Evolutionary conservation across 2,888 invertebrate genomes (phyloP).

Genomic region (Scaptomyza caliginosa): DNA sequence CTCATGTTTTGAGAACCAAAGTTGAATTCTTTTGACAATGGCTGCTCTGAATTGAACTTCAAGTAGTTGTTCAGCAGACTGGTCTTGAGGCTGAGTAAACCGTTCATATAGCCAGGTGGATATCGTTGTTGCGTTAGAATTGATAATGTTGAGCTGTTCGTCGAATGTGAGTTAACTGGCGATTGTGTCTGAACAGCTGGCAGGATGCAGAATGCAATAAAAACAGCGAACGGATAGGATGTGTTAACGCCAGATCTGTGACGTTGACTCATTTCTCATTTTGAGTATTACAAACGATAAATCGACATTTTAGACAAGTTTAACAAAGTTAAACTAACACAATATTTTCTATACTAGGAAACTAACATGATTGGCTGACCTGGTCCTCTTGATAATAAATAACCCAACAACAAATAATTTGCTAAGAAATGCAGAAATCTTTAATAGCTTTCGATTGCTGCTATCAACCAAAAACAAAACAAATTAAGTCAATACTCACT

Average conservation of each 20-base stretch:
- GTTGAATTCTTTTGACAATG: background rate
- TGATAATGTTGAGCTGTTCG: background rate
- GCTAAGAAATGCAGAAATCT: slow-evolving; percentile 17
- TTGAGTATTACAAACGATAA: slow-evolving; percentile 11
- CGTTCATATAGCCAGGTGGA: slow-evolving; percentile 55
- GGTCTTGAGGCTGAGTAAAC: slow-evolving; percentile 60
- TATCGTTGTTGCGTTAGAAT: slow-evolving; percentile 12
- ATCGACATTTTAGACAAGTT: slow-evolving; percentile 27
- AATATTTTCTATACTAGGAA: background rate
- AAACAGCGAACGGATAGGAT: slow-evolving; percentile 8
- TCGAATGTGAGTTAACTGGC: background rate
- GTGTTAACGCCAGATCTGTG: slow-evolving; percentile 14
- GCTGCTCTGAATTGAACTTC: background rate
- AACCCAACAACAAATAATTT: background rate
- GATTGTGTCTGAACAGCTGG: slow-evolving; percentile 4
- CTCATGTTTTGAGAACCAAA: background rate
- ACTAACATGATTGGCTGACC: too few species aligned
- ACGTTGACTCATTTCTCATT: slow-evolving; percentile 54
- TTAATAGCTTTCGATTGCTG: slow-evolving; percentile 13
- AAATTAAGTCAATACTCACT: slow-evolving; percentile 81
- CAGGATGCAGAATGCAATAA: slow-evolving; percentile 17
- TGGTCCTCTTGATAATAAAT: too few species aligned
- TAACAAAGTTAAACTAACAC: slow-evolving; percentile 1
- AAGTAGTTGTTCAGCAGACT: slow-evolving; percentile 40
- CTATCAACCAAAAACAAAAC: slow-evolving; percentile 9